Evolutionary conservation across 1,140 invertebrate species (phyloP).

Genomic region (Cotesia vestalis): DNA sequence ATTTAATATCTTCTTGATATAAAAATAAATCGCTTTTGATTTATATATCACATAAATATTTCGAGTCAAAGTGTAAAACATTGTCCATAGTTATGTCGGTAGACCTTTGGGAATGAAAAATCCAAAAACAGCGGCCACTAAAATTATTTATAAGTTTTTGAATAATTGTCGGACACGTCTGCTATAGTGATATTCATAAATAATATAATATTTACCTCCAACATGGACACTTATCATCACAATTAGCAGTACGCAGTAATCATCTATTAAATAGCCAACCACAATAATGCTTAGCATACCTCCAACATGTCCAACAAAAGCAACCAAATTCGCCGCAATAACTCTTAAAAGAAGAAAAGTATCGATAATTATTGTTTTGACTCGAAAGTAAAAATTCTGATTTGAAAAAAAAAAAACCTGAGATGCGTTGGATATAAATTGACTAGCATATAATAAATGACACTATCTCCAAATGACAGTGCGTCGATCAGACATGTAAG

Average conservation of each 20-base stretch:
- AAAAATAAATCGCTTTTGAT: too few relatives aligned
- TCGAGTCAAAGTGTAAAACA: too few relatives aligned
- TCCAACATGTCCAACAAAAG: conserved; percentile 55
- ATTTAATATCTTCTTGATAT: too few relatives aligned
- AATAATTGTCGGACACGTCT: too few relatives aligned
- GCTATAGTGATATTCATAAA: too few relatives aligned
- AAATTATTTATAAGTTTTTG: conserved; percentile 31
- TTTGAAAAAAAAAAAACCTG: conserved; percentile 46
- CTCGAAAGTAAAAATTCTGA: background rate
- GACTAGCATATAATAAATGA: conserved; percentile 56
- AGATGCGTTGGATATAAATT: conserved; percentile 63
- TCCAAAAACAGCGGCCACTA: background rate
- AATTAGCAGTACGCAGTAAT: conserved; percentile 55
- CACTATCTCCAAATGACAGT: conserved; percentile 54
- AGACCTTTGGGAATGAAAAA: too few relatives aligned
- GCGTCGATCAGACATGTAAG: conserved; percentile 61
- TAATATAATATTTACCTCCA: conserved; percentile 50
- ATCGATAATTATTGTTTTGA: conserved; percentile 1
- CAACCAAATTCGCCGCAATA: conserved; percentile 55
- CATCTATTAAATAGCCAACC: conserved; percentile 60
- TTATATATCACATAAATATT: too few relatives aligned
- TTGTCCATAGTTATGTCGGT: too few relatives aligned
- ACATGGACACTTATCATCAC: conserved; percentile 52
- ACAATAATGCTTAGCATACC: conserved; percentile 54
- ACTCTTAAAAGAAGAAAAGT: conserved; percentile 46